Evolutionary conservation across 2,113 vertebrate genomes (phyloP), one percentile per base, ranked within the genome.

Genomic region (Sphyrna mokarran): DNA sequence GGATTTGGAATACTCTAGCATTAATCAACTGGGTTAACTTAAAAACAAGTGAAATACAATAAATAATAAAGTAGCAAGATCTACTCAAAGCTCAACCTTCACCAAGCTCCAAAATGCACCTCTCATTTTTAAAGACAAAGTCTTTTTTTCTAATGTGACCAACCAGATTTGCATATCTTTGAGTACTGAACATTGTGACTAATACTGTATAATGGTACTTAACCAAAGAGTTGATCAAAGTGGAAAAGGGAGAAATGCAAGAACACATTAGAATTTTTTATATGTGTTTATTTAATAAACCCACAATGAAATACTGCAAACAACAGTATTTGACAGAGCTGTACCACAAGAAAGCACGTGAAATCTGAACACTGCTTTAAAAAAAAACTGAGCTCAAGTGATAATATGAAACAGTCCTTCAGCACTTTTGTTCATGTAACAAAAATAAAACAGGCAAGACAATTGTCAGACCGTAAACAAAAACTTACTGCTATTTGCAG

Each of bases 251-350:
- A 68, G 76, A 96, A 97, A 96, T 96, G 96, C 96, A 97, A 96
- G 86, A n/a, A 43, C 37, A 26, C 66, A 94, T 37, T 54, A 69
- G 66, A 72, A 66, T 5, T 72, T 61, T 58, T 93, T 80, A 2
- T 48, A 40, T 18, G 37, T 90, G 43, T 97, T 98, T 97, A 97
- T 98, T 97, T 97, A 97, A 95, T 96, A 69, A 96, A 86, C 96
- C 97, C 96, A 96, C 96, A 96, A 96, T 96, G 97, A 96, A 97
- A 96, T 96, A 95, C 69, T 94, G 61, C 61, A 96, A 96, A 96
- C 96, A 97, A 96, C 89, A 83, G 95, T 72, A 69, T 76, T 96
- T 96, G 29, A 83, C 86, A 94, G 40, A 93, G 95, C 95, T 78
- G 68, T 96, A 61, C 61, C 95, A 96, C 95, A 96, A 58, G 68